Conservation (phyloP, 30 jellyfish, hydroid and myxozoan genomes). For the Chrysaora quinquecirrha region DNA sequence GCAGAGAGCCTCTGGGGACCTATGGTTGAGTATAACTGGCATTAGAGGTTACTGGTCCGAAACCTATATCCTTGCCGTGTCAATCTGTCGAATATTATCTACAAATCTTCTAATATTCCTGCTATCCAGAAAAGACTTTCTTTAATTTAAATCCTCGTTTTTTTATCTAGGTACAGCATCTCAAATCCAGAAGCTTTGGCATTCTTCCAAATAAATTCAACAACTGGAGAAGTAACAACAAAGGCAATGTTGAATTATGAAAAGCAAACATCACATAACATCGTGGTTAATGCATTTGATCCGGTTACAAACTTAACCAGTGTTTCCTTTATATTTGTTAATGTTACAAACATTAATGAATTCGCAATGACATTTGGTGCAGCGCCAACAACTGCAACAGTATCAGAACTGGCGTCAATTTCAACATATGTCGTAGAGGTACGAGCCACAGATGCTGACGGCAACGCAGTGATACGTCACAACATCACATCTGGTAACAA, state of each 20-base stretch:
- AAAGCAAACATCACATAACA: conserved; percentile 31
- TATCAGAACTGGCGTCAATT: conserved; percentile 71
- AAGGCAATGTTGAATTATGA: conserved; percentile 70
- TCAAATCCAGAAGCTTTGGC: conserved; percentile 40
- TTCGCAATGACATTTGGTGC: conserved; percentile 23
- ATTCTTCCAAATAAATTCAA: conserved; percentile 52
- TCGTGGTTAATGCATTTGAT: conserved; percentile 72
- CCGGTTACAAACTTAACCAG: conserved; percentile 68
- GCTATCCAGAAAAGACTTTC: too few relatives aligned
- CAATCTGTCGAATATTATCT: too few relatives aligned
- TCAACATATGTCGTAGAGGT: conserved; percentile 67
- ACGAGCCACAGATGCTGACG: conserved; percentile 70
- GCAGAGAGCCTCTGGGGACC: too few relatives aligned
- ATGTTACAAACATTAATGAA: conserved; percentile 77
- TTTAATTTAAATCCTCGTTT: too few relatives aligned
- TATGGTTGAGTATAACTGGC: too few relatives aligned
- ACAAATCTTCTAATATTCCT: too few relatives aligned
- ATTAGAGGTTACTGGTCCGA: too few relatives aligned
- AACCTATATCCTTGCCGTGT: too few relatives aligned
- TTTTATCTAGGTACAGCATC: conserved; percentile 32
- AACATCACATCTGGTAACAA: conserved; percentile 56
- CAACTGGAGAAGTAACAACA: conserved; percentile 73
- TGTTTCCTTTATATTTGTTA: conserved; percentile 43
- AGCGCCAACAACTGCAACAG: conserved; percentile 48
- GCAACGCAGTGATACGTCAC: conserved; percentile 29